These are phyloP conservation scores for Caerostris extrusa DNA, from an alignment of 1,140 invertebrate genomes.

Conservation along the genomic window DNA sequence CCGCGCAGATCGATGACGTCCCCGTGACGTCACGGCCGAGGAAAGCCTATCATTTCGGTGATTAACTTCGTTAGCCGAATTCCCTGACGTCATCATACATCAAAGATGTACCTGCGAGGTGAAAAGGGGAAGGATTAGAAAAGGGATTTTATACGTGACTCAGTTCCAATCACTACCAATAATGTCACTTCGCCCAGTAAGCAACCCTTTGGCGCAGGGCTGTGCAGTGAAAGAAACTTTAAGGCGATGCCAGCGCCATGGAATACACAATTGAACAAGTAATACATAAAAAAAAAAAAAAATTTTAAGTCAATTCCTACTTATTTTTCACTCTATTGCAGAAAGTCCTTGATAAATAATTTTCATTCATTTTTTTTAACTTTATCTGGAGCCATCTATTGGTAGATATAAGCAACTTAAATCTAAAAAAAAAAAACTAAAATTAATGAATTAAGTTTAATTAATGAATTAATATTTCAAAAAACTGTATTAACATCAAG, in stretches of 20 bases:
- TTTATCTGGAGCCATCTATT: no score
- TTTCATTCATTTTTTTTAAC: no score
- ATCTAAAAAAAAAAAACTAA: no score
- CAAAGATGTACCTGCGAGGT: conserved; percentile 62
- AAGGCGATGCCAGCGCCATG: not conserved
- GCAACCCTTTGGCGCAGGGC: not conserved
- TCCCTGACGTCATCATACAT: conserved; percentile 69
- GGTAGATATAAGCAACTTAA: no score
- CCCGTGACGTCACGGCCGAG: conserved; percentile 62
- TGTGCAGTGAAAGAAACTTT: not conserved
- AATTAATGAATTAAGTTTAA: no score
- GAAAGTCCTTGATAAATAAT: no score
- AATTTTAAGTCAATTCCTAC: no score
- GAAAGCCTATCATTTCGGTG: conserved; percentile 66
- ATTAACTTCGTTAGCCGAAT: conserved; percentile 71
- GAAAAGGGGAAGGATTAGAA: not conserved
- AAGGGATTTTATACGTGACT: not conserved
- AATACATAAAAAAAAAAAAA: no score
- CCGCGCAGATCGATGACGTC: conserved; percentile 68
- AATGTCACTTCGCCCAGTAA: not conserved
- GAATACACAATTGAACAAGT: no score
- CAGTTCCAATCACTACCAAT: not conserved
- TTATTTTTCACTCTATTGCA: no score
- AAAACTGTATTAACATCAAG: no score
- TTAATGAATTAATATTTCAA: no score